Evolutionary conservation across 1,140 invertebrate genomes (phyloP), one percentile per base, ranked within the genome.

Genomic region (Drosophila tsacasi): DNA sequence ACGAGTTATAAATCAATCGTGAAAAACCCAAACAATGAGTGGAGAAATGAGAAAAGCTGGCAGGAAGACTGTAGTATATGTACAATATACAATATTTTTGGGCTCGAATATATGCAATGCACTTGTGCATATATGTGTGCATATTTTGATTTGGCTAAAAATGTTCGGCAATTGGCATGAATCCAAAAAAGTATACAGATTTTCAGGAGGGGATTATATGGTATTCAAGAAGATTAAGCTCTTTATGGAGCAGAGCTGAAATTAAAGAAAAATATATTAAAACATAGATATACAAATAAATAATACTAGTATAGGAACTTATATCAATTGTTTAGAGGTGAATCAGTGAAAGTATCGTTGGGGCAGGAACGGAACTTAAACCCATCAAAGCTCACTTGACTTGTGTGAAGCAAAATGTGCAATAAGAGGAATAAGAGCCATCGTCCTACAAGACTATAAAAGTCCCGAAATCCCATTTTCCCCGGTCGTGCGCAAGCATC

Each of bases 81-180:
- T 39, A 39, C 40, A 73, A 42, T 50, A 60, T 60, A 61, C 67
- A 27, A 50, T 60, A 60, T 25, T 60, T 49, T 37, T 35, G 37
- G 25, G 35, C 35, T 15, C 32, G 17, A 60, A 52, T 59, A 52
- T 52, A 42, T 23, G 46, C 15, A 23, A 39, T 72, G 27, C 50
- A 68, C 32, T 47, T 23, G 25, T 50, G 49, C 17, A 13, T 49
- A 27, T 54, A 5, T 40, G 35, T 23, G 52, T 27, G 23, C 21
- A 37, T 37, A 73, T 73, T 73, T 73, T 21, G 67, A 73, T 73
- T 73, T 61, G 37, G 21, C 69, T 73, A 73, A 73, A 73, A 73
- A 61, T 73, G 54, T 73, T 61, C 19, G n/a, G 23, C 21, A 49
- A 42, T 73, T 73, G 69, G 69, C 69, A 52, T 17, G 5, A 19